Evolutionary conservation across 2,888 invertebrate species (phyloP), one percentile per base, ranked within the genome.

Genomic region (Drosophila anomalipes): DNA sequence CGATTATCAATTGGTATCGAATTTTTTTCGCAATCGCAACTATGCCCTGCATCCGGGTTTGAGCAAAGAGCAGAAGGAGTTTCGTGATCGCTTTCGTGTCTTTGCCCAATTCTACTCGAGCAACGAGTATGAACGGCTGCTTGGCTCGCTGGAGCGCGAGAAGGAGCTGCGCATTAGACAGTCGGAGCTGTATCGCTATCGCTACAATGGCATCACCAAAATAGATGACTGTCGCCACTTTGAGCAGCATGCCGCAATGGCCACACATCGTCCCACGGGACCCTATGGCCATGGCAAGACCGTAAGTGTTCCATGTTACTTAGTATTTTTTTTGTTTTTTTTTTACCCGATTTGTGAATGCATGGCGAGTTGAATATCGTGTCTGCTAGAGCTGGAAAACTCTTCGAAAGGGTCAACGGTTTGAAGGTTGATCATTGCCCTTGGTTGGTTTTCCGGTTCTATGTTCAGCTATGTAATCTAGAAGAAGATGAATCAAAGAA

Each of bases 81-180:
- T 98, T 91, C 95, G 96, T 51, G 98, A 98, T 79, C 96, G 97
- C 47, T 95, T 98, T 93, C 95, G 97, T 41, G 96, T 97, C 77
- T 97, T 97, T 91, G 96, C 97, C 4, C 98, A 98, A 92, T 98
- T 98, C 94, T 96, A 97, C 92, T 97, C 97, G 2, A 95, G 97
- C 35, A 95, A 96, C 66, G 98, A 98, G 93, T 97, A 98, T 87
- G 96, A 97, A 72, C 95, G 96, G 74, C 95, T 98, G 35, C 94
- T 97, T 59, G 95, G 95, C 7, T 97, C 96, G 74, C 93, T 98
- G 64, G 96, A 97, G 94, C 95, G 97, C 67, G 98, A 98, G 94
- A 95, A 96, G 81, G 98, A 98, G 91, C 94, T 98, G 71, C 95
- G 97, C 80, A 95, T 96, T 86, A 95, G 98, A 9, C 95, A 98